Base-by-base conservation (phyloP, 2,797 vertebrate species). In the Decapterus maruadsi region DNA sequence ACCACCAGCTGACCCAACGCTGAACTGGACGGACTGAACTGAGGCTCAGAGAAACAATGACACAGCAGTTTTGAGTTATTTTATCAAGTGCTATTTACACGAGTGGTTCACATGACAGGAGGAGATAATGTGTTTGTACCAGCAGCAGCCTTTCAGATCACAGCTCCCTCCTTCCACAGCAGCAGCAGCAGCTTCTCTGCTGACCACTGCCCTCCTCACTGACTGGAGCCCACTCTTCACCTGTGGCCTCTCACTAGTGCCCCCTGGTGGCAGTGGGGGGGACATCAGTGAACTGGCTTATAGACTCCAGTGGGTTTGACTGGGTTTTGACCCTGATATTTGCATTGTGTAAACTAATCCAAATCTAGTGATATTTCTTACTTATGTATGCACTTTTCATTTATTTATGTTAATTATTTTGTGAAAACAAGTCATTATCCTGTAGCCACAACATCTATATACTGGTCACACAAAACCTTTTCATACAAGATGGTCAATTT, bases 1-100 rank as follows among this genome's bases (percentile, higher is more conserved):
- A 19, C 5, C n/a, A 19, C 5, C n/a, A 2, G 19, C 9, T 50
- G 50, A 51, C 10, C 46, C 19, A 6, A 8, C 19, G 43, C 43
- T 50, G 48, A 50, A 10, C 16, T 46, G 45, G 45, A 19, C 45
- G 8, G 7, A 46, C 12, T 43, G 42, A 14, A 46, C 16, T 40
- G 38, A 11, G 31, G 31, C 38, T 10, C 38, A 40, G 38, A 40
- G 48, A 22, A 22, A 51, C 4, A 4, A 12, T 20, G n/a, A 22
- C 16, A 12, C 50, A 22, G 16, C 40, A 66, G 58, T 26, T 53
- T 53, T 22, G 13, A 68, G 20, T 75, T 68, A 72, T 72, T 72
- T 84, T 72, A 79, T 78, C 59, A 75, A 76, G 72, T 76, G 78
- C 1, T 82, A 80, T 86, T 77, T 71, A 80, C 73, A 80, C 36